Percentiles rank a stretch among this genome's conserved stretches.
These are phyloP conservation scores for Ganaspis brasiliensis DNA, from an alignment of 2,888 invertebrate species.

Conservation along the genomic window DNA sequence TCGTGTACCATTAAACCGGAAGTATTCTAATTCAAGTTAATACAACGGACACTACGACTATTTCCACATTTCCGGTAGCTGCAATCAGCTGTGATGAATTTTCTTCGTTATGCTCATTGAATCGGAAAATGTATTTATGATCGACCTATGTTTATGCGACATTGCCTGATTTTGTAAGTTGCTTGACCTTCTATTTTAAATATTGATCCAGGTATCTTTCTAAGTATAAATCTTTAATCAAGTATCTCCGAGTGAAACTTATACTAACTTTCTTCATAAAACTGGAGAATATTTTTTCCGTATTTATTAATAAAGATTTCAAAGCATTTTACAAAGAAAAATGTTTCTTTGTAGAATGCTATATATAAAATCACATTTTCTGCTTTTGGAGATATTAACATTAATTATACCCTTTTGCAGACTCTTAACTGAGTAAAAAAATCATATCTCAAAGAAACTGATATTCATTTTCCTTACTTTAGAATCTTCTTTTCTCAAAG, in stretches of 20 bases:
- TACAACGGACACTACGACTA: background rate
- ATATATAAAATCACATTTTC: too few species aligned
- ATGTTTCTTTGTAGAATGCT: too few species aligned
- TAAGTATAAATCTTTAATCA: too few species aligned
- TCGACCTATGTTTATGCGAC: background rate
- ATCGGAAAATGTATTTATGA: slow-evolving; percentile 6
- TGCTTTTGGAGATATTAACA: too few species aligned
- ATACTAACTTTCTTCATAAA: background rate
- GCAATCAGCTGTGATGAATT: slow-evolving; percentile 1
- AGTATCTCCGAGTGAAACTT: too few species aligned
- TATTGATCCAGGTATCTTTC: background rate
- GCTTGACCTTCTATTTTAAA: background rate
- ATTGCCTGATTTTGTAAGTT: background rate
- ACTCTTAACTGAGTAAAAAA: too few species aligned
- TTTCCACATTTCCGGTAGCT: slow-evolving; percentile 11
- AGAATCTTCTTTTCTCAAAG: too few species aligned
- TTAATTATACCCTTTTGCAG: too few species aligned
- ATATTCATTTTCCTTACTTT: too few species aligned
- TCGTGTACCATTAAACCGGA: slow-evolving; percentile 21
- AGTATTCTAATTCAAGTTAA: slow-evolving; percentile 12
- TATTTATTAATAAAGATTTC: too few species aligned
- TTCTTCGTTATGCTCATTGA: background rate
- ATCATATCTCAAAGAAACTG: too few species aligned
- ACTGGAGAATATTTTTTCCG: background rate
- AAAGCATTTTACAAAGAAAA: too few species aligned